Percentiles rank a stretch among this genome's conserved stretches.
phyloP scores from a whole-genome alignment of 2,113 vertebrate species.

The Choloepus hoffmanni region DNA sequence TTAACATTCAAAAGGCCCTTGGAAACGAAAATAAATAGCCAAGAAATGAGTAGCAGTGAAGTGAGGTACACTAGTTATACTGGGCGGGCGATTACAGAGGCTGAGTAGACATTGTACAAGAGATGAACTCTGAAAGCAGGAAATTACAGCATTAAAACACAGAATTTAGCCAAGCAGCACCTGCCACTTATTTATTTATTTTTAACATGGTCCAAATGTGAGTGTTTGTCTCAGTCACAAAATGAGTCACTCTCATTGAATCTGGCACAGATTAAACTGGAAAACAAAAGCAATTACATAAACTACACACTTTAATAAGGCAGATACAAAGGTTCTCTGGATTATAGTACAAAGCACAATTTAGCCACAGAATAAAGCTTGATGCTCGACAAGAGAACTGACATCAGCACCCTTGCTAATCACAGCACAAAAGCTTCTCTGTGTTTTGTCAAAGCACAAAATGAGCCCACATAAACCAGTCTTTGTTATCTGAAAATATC shows the following conservation, averaged over 20 bases:
- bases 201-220: slow-evolving; percentile 85
- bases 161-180: slow-evolving; percentile 84
- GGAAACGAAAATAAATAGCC: slow-evolving; percentile 8
- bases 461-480: slow-evolving; percentile 88
- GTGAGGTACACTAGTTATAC: background rate
- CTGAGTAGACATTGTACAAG: background rate
- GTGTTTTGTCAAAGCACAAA: slow-evolving; percentile 87
- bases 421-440: slow-evolving; percentile 91
- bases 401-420: slow-evolving; percentile 90
- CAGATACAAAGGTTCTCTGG: slow-evolving; percentile 90
- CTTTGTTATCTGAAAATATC: slow-evolving; percentile 94
- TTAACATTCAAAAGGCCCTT: slow-evolving; percentile 2
- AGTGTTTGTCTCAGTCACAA: slow-evolving; percentile 86
- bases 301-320: slow-evolving; percentile 87
- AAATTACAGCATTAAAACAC: slow-evolving; percentile 79
- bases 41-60: background rate
- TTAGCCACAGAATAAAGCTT: slow-evolving; percentile 89
- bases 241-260: slow-evolving; percentile 88
- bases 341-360: slow-evolving; percentile 90
- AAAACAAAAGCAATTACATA: slow-evolving; percentile 90
- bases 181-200: slow-evolving; percentile 87
- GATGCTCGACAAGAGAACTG: slow-evolving; percentile 88
- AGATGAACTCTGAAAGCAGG: slow-evolving; percentile 59
- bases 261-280: slow-evolving; percentile 86
- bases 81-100: background rate